phyloP scores from a whole-genome alignment of 2,797 vertebrate genomes.

The Gymnodraco acuticeps region DNA sequence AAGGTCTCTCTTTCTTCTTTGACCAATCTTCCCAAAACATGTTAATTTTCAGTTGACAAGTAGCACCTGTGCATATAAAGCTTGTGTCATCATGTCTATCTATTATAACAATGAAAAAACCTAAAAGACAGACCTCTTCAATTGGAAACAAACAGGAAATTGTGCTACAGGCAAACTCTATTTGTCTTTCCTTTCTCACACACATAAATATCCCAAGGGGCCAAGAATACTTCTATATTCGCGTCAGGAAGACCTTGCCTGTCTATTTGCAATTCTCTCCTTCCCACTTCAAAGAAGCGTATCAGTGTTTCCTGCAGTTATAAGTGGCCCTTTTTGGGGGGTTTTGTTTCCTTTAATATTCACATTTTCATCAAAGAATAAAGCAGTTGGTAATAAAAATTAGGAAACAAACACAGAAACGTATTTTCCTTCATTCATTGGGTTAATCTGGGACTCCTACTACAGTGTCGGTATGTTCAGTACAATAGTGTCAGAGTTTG shows the following conservation, averaged over 20 bases:
- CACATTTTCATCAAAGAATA: slow-evolving; percentile 31
- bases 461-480: neutral
- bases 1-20: slow-evolving; percentile 11
- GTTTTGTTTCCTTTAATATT: slow-evolving; percentile 30
- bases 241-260: slow-evolving; percentile 55
- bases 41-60: slow-evolving; percentile 17
- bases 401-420: neutral
- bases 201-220: slow-evolving; percentile 57
- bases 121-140: slow-evolving; percentile 9
- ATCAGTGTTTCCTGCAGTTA: slow-evolving; percentile 55
- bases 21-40: neutral
- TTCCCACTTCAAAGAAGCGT: slow-evolving; percentile 64
- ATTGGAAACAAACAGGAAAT: slow-evolving; percentile 8
- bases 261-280: slow-evolving; percentile 52
- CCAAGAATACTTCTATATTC: slow-evolving; percentile 42
- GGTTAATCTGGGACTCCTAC: neutral
- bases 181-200: slow-evolving; percentile 6
- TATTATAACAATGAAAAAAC: neutral
- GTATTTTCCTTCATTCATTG: slow-evolving; percentile 12
- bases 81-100: neutral
- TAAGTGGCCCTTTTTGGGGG: neutral
- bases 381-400: slow-evolving; percentile 9
- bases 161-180: slow-evolving; percentile 19
- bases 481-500: neutral
- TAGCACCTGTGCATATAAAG: slow-evolving; percentile 11